Evolutionary conservation across 2,797 vertebrate genomes (phyloP).

Genomic region (Hyperoplus lanceolatus): DNA sequence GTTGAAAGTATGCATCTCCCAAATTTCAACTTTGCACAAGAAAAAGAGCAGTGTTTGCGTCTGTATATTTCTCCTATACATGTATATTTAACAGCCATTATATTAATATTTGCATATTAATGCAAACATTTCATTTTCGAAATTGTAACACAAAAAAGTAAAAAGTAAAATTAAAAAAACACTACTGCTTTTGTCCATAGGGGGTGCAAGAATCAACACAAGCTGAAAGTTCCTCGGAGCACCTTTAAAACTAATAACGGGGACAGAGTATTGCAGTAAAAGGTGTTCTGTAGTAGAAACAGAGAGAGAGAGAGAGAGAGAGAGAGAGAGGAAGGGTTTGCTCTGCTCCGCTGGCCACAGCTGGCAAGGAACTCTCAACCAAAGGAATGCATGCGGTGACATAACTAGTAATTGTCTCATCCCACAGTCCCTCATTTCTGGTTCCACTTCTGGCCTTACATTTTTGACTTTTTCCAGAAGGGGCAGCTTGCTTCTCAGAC

Average conservation of each 20-base stretch:
- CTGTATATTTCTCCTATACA: no score
- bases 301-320: conserved; percentile 54
- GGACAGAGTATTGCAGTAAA: conserved; percentile 26
- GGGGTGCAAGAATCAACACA: no score
- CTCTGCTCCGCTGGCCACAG: conserved; percentile 70
- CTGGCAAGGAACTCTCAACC: conserved; percentile 79
- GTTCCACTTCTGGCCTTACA: conserved; percentile 65
- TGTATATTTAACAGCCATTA: no score
- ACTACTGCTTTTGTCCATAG: not conserved
- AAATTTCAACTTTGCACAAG: not conserved
- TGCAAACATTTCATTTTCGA: not conserved
- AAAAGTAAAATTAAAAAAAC: not conserved
- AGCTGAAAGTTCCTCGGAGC: not conserved
- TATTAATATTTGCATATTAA: no score
- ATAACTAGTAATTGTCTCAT: conserved; percentile 85
- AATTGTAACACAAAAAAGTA: not conserved
- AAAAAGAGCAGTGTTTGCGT: no score
- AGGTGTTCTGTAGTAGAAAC: conserved; percentile 61
- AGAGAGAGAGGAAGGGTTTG: conserved; percentile 57
- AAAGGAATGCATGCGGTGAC: conserved; percentile 83
- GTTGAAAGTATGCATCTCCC: not conserved
- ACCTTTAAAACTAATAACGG: conserved; percentile 15
- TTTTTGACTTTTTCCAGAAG: conserved; percentile 68
- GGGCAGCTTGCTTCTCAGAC: conserved; percentile 71
- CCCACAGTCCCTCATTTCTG: conserved; percentile 80